Percentiles rank a stretch among this genome's conserved stretches.
These are phyloP conservation scores for Cosmia pyralina DNA, from an alignment of 2,888 invertebrate species.

Conservation along the genomic window DNA sequence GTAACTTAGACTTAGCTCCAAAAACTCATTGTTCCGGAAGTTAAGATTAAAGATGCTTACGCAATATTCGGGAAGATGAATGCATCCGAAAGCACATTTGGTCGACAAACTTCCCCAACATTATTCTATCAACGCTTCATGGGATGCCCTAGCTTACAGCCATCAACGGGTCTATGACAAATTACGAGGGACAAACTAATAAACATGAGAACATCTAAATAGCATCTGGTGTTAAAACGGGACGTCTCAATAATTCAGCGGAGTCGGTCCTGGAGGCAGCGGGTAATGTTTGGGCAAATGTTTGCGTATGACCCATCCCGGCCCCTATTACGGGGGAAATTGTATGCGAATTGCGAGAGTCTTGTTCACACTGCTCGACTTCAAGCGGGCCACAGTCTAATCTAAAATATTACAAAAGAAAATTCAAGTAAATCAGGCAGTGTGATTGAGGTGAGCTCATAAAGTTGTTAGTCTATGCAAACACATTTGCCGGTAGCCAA, in stretches of 20 bases:
- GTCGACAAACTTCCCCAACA: slow-evolving; percentile 64
- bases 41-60: slow-evolving; percentile 26
- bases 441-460: neutral
- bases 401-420: slow-evolving; percentile 13
- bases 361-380: slow-evolving; percentile 42
- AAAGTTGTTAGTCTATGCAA: slow-evolving; percentile 20
- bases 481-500: slow-evolving; percentile 10
- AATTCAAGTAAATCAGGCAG: neutral
- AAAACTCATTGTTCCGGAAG: slow-evolving; percentile 23
- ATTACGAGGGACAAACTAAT: slow-evolving; percentile 80
- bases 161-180: slow-evolving; percentile 85
- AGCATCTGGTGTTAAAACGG: slow-evolving; percentile 81
- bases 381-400: slow-evolving; percentile 29
- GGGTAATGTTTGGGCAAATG: slow-evolving; percentile 78
- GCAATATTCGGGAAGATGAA: slow-evolving; percentile 54
- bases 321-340: slow-evolving; percentile 55
- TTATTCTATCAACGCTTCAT: slow-evolving; percentile 71
- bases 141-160: slow-evolving; percentile 77
- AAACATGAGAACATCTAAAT: slow-evolving; percentile 77
- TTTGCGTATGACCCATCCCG: slow-evolving; percentile 73
- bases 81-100: slow-evolving; percentile 63
- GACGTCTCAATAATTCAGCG: slow-evolving; percentile 80
- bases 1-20: slow-evolving; percentile 13
- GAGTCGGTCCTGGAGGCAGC: slow-evolving; percentile 57
- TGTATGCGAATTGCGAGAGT: slow-evolving; percentile 58